Percentiles rank a stretch among this genome's conserved stretches.
These are phyloP conservation scores for Tryphoninae sp. DNA, from an alignment of 2,888 invertebrate genomes.

Conservation along the genomic window DNA sequence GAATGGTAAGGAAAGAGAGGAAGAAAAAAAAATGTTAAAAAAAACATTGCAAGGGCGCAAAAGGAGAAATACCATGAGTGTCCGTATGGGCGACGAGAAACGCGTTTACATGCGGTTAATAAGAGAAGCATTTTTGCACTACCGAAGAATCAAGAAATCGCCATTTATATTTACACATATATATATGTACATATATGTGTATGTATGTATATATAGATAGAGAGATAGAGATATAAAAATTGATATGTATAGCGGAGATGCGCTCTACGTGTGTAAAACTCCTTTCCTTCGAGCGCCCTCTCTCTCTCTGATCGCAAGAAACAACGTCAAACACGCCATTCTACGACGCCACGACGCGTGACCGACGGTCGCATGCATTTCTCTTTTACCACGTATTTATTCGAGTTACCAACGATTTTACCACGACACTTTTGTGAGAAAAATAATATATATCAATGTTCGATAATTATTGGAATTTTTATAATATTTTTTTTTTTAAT, in stretches of 20 bases:
- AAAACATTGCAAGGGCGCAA: constrained; percentile 18
- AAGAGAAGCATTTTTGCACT: constrained; percentile 47
- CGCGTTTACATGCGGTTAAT: constrained; percentile 44
- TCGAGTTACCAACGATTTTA: neutral
- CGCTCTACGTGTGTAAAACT: constrained; percentile 64
- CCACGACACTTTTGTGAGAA: neutral
- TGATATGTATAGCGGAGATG: constrained; percentile 58
- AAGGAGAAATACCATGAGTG: constrained; percentile 41
- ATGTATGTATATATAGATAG: constrained; percentile 20
- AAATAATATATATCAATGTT: neutral
- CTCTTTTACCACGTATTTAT: neutral
- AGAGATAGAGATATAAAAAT: constrained; percentile 44
- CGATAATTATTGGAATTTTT: no score
- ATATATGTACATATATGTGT: constrained; percentile 53
- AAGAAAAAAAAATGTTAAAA: constrained; percentile 20
- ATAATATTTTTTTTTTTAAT: neutral
- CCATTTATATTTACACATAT: constrained; percentile 38
- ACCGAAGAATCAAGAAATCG: constrained; percentile 2
- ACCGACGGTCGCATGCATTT: constrained; percentile 64
- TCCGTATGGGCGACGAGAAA: constrained; percentile 53
- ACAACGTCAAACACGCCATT: constrained; percentile 66
- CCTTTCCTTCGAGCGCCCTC: neutral
- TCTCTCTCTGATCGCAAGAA: constrained; percentile 36
- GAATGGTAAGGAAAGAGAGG: constrained; percentile 36
- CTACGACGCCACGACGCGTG: constrained; percentile 65